Percentiles rank a stretch among this genome's conserved stretches.
Evolutionary conservation across 2,888 invertebrate genomes (phyloP).

Genomic region (Drosophila antonietae): DNA sequence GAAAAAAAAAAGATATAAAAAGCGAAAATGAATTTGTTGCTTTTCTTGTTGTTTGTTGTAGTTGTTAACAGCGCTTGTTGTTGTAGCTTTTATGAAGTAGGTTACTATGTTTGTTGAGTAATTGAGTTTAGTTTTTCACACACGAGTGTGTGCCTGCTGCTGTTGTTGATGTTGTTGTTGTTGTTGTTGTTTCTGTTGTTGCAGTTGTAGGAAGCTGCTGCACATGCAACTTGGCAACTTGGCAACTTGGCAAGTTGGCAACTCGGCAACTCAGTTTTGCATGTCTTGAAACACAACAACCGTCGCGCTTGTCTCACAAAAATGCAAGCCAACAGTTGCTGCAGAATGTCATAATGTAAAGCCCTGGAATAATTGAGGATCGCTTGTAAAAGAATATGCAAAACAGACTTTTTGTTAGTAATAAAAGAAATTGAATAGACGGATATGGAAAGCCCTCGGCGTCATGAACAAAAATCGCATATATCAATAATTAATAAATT

Average conservation of each 20-base stretch:
- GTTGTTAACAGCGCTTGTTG: slow-evolving; percentile 56
- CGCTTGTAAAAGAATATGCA: background rate
- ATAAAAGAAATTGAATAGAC: background rate
- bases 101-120: slow-evolving; percentile 80
- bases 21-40: slow-evolving; percentile 81
- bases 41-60: slow-evolving; percentile 74
- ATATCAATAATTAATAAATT: too few relatives aligned
- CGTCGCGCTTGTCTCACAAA: slow-evolving; percentile 52
- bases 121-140: slow-evolving; percentile 80
- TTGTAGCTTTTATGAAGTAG: slow-evolving; percentile 72
- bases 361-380: slow-evolving; percentile 20
- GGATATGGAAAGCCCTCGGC: background rate
- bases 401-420: background rate
- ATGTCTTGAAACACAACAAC: slow-evolving; percentile 54
- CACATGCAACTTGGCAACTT: slow-evolving; percentile 58
- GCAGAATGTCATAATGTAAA: slow-evolving; percentile 27
- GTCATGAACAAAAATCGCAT: background rate
- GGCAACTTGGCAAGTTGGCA: slow-evolving; percentile 47
- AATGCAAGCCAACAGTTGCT: slow-evolving; percentile 26
- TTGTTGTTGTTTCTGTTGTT: slow-evolving; percentile 23
- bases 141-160: slow-evolving; percentile 52
- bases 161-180: slow-evolving; percentile 32
- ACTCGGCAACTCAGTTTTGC: slow-evolving; percentile 47
- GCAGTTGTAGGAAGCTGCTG: slow-evolving; percentile 71
- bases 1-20: slow-evolving; percentile 62